These are phyloP conservation scores for Archips xylosteana DNA, from an alignment of 2,888 invertebrate species.

Conservation along the genomic window DNA sequence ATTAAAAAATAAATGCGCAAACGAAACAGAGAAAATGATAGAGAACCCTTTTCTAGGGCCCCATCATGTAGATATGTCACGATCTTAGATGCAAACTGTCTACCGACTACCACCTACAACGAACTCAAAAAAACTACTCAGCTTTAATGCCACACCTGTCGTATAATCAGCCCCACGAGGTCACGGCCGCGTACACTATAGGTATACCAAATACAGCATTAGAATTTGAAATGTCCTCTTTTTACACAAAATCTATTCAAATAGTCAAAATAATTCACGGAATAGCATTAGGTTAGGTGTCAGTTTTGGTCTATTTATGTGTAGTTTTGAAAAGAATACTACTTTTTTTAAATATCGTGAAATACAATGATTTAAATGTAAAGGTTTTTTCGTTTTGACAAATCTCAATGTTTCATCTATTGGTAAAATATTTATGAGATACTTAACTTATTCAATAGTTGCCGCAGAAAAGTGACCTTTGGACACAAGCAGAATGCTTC, in stretches of 20 bases:
- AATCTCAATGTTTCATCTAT: too few species aligned
- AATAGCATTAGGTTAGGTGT: neutral
- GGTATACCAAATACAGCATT: neutral
- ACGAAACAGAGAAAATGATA: too few species aligned
- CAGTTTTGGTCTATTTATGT: neutral
- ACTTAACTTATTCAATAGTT: too few species aligned
- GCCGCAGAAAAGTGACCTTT: too few species aligned
- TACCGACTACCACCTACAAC: neutral
- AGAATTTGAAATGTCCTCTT: constrained; percentile 10
- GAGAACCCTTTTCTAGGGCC: too few species aligned
- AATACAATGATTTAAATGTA: too few species aligned
- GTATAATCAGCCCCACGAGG: constrained; percentile 10
- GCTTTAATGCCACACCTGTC: constrained; percentile 8
- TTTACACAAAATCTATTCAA: neutral
- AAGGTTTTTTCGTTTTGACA: too few species aligned
- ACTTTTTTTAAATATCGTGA: neutral
- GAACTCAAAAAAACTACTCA: neutral
- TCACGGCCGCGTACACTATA: neutral
- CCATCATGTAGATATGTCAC: too few species aligned
- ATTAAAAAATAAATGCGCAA: too few species aligned
- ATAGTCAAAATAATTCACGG: neutral
- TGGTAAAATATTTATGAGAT: too few species aligned
- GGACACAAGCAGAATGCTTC: too few species aligned
- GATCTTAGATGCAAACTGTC: neutral
- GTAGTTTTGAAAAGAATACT: neutral